Base-by-base conservation (phyloP, 2,113 vertebrate species). In the Mesocricetus auratus region DNA sequence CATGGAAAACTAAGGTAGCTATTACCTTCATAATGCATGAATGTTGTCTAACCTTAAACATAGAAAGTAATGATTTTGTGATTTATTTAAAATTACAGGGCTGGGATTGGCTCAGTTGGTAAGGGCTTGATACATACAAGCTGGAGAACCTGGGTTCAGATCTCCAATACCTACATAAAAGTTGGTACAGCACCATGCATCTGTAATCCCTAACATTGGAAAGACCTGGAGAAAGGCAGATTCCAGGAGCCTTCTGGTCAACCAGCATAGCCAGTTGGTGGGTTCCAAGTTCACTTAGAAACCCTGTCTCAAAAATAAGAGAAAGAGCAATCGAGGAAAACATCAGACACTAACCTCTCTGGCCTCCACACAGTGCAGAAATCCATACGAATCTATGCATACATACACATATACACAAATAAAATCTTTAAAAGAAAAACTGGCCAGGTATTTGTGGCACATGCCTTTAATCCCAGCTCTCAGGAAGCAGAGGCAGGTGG, bases 1-100 rank as follows among this genome's bases (percentile, higher is more conserved):
- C 24, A 77, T 95, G 24, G 77, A 50, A 97, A 89, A 93, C 82
- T 66, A 16, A 85, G 26, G 94, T 74, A 94, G n/a, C 45, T 64
- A 7, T 53, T 73, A 16, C 56, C 45, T 74, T 73, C 73, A 16
- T 45, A 50, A 21, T n/a, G n/a, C 0, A 7, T 64, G 24, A 36
- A 26, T 77, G 1, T 78, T 91, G 36, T 95, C 66, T 95, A 53
- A 62, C 88, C n/a, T 86, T 89, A 17, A 85, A 21, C 82, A 83
- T 81, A 21, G n/a, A 45, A 86, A 74, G 45, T 79, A 93, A 56
- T 31, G 4, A 86, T 89, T 89, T 73, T 91, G 26, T 94, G n/a
- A 60, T 71, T 79, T 92, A n/a, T 86, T 89, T 95, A 11, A 78
- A 90, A 86, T 33, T 45, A 66, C 3, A 66, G 29, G 26, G 29